Evolutionary conservation across 1,140 invertebrate species (phyloP).

Genomic region (Drosophila auraria): DNA sequence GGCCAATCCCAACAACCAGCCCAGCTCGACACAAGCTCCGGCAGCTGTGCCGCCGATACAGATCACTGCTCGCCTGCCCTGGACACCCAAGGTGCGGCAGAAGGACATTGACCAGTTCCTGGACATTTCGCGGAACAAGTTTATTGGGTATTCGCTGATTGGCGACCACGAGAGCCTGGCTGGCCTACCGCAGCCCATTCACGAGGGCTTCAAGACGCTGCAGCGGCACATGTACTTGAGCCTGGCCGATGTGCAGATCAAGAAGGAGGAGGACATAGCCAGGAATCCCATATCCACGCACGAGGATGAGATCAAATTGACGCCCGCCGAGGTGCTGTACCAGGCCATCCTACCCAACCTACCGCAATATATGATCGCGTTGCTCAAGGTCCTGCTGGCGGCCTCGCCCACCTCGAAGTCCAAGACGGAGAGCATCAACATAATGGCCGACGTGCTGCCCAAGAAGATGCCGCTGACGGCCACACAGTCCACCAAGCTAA

Average conservation of each 20-base stretch:
- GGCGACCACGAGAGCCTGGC: conserved; percentile 94
- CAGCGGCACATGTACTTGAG: conserved; percentile 95
- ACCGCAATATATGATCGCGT: conserved; percentile 98
- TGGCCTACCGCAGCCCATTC: conserved; percentile 97
- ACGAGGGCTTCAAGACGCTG: conserved; percentile 96
- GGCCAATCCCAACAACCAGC: conserved; percentile 82
- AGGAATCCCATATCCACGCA: conserved; percentile 91
- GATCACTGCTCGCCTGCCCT: conserved; percentile 89
- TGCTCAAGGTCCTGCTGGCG: conserved; percentile 98
- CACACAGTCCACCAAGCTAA: conserved; percentile 98
- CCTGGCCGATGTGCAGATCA: conserved; percentile 92
- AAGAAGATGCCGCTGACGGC: conserved; percentile 99
- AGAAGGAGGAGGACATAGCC: conserved; percentile 93
- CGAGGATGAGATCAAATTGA: conserved; percentile 90
- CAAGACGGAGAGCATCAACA: conserved; percentile 99
- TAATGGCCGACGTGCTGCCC: conserved; percentile 98
- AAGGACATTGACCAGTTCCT: conserved; percentile 97
- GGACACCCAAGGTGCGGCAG: conserved; percentile 98
- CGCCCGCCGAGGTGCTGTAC: conserved; percentile 95
- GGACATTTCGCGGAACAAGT: conserved; percentile 96
- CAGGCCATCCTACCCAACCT: conserved; percentile 96
- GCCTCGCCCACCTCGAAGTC: conserved; percentile 99
- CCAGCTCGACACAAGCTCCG: conserved; percentile 57
- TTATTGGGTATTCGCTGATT: conserved; percentile 96
- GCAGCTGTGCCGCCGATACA: conserved; percentile 66